A percentile compares a stretch with the other conserved stretches of the same genome.
Evolutionary conservation across 2,113 vertebrate species (phyloP).

Genomic region (Stomatorhinus ivindoensis): DNA sequence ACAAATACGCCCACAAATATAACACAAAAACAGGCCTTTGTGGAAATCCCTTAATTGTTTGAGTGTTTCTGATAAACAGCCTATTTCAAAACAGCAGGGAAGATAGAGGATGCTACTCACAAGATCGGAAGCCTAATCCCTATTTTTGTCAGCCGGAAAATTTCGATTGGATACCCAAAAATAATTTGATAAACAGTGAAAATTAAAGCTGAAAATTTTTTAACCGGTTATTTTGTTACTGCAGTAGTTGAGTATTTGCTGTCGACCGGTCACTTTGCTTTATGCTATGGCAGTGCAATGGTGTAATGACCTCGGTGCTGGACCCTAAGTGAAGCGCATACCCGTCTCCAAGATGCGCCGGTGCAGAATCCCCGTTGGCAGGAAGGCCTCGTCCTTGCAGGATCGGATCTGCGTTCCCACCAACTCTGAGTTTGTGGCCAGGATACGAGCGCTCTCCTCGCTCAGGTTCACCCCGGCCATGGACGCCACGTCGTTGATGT

Average conservation of each 20-base stretch:
- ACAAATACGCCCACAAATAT: constrained; percentile 8
- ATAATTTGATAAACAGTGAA: not conserved
- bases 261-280: not conserved
- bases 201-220: not conserved
- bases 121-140: not conserved
- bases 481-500: constrained; percentile 79
- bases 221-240: not conserved
- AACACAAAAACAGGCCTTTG: not conserved
- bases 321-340: constrained; percentile 28
- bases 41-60: not conserved
- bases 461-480: constrained; percentile 80
- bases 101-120: not conserved
- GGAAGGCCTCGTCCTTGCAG: constrained; percentile 79
- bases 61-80: not conserved
- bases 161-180: not conserved
- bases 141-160: not conserved
- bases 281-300: not conserved
- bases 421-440: constrained; percentile 74
- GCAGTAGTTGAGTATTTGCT: not conserved
- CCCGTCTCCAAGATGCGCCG: constrained; percentile 75
- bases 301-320: not conserved
- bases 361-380: constrained; percentile 68
- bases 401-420: constrained; percentile 74
- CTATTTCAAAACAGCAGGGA: not conserved
- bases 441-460: constrained; percentile 75